These are phyloP conservation scores for Mus musculus DNA, from an alignment of 2,113 vertebrate genomes.

Conservation along the genomic window DNA sequence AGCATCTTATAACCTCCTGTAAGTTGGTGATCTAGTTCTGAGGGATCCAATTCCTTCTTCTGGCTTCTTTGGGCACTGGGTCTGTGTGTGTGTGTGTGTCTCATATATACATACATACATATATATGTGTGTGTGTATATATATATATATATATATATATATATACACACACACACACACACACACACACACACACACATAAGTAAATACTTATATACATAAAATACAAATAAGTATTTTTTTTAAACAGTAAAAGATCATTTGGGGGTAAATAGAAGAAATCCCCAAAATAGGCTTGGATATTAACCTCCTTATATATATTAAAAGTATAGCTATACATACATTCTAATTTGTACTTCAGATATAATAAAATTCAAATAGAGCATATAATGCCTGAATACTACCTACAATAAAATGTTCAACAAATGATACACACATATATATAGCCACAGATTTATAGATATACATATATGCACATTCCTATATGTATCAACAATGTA, in stretches of 20 bases:
- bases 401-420: slow-evolving; percentile 35
- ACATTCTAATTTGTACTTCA: slow-evolving; percentile 46
- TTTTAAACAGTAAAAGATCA: neutral
- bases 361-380: slow-evolving; percentile 26
- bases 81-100: neutral
- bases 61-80: neutral
- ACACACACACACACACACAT: neutral
- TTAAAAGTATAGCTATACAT: neutral
- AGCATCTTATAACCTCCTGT: neutral
- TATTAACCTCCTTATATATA: neutral
- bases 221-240: neutral
- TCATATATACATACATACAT: too few relatives aligned
- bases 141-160: too few relatives aligned
- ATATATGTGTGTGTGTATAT: too few relatives aligned
- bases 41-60: neutral
- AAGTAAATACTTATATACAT: neutral
- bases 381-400: neutral
- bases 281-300: neutral
- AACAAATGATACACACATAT: neutral
- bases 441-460: neutral
- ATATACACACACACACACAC: neutral
- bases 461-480: neutral
- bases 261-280: neutral
- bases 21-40: neutral
- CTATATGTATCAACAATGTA: neutral